Base-by-base conservation (phyloP, 2,113 vertebrate species). In the Aegotheles bennettii region DNA sequence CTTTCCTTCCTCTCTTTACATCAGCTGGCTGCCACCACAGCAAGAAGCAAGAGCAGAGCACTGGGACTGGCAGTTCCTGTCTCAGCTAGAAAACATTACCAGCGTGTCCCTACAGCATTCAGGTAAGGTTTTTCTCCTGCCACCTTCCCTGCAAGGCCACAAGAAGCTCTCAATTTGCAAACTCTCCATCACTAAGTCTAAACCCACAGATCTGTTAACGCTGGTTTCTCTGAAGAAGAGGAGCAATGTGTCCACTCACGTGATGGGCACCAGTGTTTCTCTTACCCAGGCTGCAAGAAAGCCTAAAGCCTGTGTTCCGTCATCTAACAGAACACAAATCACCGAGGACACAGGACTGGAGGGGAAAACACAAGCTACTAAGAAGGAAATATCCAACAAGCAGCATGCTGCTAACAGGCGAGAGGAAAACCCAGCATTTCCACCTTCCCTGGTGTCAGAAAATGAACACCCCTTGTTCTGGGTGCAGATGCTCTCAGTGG, bases 271-370 rank as follows among this genome's bases (percentile, higher is more conserved):
- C 45, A n/a, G 29, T 29, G 42, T 25, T 84, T 76, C 68, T 63
- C 61, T 84, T 33, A 47, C n/a, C 43, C 45, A 48, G 17, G 40
- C 76, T 64, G 54, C 60, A 80, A 78, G n/a, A 42, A 84, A 28
- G 43, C 45, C 87, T n/a, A 8, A 33, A 65, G 74, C 15, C 38
- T 57, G 17, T 4, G 33, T 25, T 35, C 5, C 36, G 36, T 9
- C 70, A 33, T 2, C 12, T 15, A 36, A 43, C 0, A 17, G 3
- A 50, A 45, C 3, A 59, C 14, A 56, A 64, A 80, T 50, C n/a
- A 64, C 13, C 0, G 1, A 23, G 13, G 38, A 40, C 26, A 35
- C 0, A 28, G 18, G 45, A 68, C 4, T 33, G 53, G 28, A 73
- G 48, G 8, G 59, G n/a, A 57, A 65, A 81, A 75, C 1, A 4